Evolutionary conservation across 2,797 vertebrate species (phyloP), one percentile per base, ranked within the genome.

Genomic region (Fratercula arctica): DNA sequence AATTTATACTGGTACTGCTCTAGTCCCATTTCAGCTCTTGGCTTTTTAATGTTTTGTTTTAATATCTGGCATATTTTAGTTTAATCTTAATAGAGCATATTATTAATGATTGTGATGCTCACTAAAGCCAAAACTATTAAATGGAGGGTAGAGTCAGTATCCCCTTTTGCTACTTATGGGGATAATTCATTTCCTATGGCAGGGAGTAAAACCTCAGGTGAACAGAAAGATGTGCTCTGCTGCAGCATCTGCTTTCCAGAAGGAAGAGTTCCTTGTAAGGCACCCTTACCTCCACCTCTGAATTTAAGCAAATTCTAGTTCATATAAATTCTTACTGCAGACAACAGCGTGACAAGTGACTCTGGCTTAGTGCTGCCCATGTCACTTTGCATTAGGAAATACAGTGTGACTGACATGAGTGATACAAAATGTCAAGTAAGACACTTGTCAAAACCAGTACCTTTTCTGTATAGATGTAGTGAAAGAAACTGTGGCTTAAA

Each of bases 391-490:
- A 85, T 97, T 96, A 96, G 86, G 81, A 89, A 93, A 89, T 85
- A 95, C 35, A 31, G 6, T 41, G 50, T 90, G 96, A 96, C 79
- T 92, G 92, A 94, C 78, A 66, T 63, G 81, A 93, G 26, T 73
- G 86, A 93, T 74, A 93, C 17, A 95, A 95, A 97, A 89, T 95
- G 84, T 96, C 96, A 97, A 67, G 73, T 60, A 75, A 95, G 96
- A 94, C 48, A 70, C 59, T 93, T 89, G 88, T 93, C 85, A 79
- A 78, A 93, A 95, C 14, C 3, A 3, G 57, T 76, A 83, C 51
- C 9, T 94, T 93, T 94, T 92, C 77, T 95, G 5, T 70, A 82
- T 85, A 94, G 93, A 87, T 77, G 24, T 48, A 57, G 26, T 51
- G 81, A 80, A 88, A 87, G 50, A 87, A 91, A 33, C 43, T 39